Evolutionary conservation across 2,797 vertebrate genomes (phyloP).

Genomic region (Picus viridis): DNA sequence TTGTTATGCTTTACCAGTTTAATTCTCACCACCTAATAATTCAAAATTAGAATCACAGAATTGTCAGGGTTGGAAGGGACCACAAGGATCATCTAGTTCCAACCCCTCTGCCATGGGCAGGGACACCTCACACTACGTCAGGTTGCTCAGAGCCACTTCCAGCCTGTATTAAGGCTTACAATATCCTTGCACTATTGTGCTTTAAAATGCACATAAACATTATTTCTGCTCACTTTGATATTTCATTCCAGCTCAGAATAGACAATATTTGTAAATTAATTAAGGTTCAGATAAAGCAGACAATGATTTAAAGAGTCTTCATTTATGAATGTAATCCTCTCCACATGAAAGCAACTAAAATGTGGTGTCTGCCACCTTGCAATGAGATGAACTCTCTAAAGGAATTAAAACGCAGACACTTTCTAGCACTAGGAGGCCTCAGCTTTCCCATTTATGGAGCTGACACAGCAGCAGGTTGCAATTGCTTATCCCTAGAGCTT

Average conservation of each 20-base stretch:
- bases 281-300: neutral
- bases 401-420: neutral
- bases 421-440: neutral
- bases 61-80: too few relatives aligned
- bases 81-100: too few relatives aligned
- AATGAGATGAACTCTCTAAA: neutral
- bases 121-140: too few relatives aligned
- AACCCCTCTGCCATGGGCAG: too few relatives aligned
- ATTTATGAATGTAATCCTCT: rapidly evolving
- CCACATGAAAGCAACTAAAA: neutral
- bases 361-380: neutral
- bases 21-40: neutral
- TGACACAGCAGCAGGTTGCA: neutral
- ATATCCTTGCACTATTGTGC: neutral
- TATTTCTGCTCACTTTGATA: neutral
- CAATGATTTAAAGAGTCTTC: neutral
- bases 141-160: too few relatives aligned
- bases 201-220: neutral
- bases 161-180: neutral
- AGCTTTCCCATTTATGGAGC: neutral
- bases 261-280: neutral
- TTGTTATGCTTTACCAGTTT: neutral
- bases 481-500: neutral
- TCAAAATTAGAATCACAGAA: neutral
- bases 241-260: neutral